These are phyloP conservation scores for Coracopsis vasa DNA, from an alignment of 2,113 vertebrate genomes.

Conservation along the genomic window DNA sequence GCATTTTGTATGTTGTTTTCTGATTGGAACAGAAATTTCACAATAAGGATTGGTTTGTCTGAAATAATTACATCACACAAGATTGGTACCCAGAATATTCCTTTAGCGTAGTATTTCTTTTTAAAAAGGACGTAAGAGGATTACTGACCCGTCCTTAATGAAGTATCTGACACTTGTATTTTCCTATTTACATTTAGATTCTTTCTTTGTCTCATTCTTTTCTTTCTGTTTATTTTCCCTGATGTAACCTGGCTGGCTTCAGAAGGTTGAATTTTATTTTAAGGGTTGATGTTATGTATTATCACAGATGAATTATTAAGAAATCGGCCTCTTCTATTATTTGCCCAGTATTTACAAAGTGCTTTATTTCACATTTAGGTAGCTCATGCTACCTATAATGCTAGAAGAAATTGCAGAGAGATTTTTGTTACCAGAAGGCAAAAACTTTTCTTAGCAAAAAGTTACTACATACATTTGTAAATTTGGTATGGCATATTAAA, in stretches of 20 bases:
- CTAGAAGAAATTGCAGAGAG: background rate
- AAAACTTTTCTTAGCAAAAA: background rate
- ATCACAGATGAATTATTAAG: background rate
- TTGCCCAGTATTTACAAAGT: background rate
- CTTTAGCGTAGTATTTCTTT: background rate
- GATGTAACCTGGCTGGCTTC: background rate
- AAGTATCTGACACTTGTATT: slow-evolving; percentile 26
- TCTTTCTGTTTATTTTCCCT: background rate
- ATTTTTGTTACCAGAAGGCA: background rate
- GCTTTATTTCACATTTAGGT: background rate
- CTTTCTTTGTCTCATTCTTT: slow-evolving; percentile 32
- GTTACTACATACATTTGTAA: background rate
- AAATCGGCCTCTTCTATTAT: background rate
- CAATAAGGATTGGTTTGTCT: background rate
- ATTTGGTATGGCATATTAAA: background rate
- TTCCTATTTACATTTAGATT: slow-evolving; percentile 56
- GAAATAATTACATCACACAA: background rate
- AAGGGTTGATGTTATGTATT: background rate
- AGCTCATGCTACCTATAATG: background rate
- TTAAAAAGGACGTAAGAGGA: slow-evolving; percentile 9
- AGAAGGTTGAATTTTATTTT: slow-evolving; percentile 10
- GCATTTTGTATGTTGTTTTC: background rate
- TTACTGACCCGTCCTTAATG: slow-evolving; percentile 43
- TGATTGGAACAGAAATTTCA: background rate
- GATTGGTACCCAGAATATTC: background rate